Evolutionary conservation across 2,113 vertebrate genomes (phyloP), one percentile per base, ranked within the genome.

Genomic region (Notothenia coriiceps): DNA sequence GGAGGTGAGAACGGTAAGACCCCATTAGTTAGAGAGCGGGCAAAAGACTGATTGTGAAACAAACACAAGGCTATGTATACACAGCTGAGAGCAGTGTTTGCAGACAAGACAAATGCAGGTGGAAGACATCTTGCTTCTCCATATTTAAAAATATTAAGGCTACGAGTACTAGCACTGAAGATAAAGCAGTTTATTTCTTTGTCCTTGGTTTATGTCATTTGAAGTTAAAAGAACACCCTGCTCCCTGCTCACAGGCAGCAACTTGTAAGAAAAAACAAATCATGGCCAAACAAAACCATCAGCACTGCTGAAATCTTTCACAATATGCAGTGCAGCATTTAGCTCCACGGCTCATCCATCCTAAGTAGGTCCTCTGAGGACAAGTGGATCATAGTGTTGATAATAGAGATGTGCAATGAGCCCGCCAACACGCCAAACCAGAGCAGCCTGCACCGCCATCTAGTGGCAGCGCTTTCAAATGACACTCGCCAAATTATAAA

Each of bases 1-100:
- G 95, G 95, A 98, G 96, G 96, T 98, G 96, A 97, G 95, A 97
- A 93, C 22, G 96, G 97, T 97, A 96, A 97, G 95, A 84, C 64
- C 79, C 82, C 62, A 66, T 78, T 59, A 79, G 62, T 54, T 61
- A 85, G 66, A 81, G 61, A 79, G 71, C 57, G 44, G n/a, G 47
- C 59, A 47, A 74, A 81, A 70, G 46, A 51, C 46, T 35, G 73
- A 78, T 59, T 56, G 44, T 43, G 40, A 68, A 68, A 80, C 74
- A 46, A 67, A 82, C 57, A 66, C 69, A 47, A 79, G 57, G 14
- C 61, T 11, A 51, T 22, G 3, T 59, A 65, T 56, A 83, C 67
- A 22, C 56, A 50, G 70, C 71, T 14, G 25, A 74, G 35, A 66
- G 76, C 51, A 17, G 43, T 49, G 71, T 73, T 80, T 75, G 70